Conservation (phyloP, 2,797 vertebrate species). For the Lacerta agilis region DNA sequence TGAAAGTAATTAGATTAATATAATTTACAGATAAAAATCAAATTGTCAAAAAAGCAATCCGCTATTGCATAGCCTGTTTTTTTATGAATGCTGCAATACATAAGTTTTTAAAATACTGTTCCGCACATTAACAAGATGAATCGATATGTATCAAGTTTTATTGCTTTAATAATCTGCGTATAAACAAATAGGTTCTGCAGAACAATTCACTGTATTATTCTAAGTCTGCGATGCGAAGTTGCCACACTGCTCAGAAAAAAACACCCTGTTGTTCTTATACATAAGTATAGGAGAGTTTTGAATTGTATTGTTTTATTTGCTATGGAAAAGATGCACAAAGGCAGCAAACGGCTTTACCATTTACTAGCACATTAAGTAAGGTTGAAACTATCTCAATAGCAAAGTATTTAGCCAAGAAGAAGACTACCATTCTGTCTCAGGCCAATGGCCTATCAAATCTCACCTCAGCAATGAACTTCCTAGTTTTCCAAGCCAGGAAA, state of each 20-base stretch:
- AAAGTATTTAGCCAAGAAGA: not conserved
- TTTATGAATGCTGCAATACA: conserved; percentile 7
- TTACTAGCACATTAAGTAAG: not conserved
- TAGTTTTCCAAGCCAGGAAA: not conserved
- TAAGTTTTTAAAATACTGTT: not conserved
- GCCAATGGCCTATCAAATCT: not conserved
- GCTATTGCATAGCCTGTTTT: not conserved
- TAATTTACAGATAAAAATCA: not conserved
- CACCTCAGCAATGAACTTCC: not conserved
- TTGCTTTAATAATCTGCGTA: not conserved
- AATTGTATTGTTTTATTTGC: not conserved
- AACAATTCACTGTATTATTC: conserved; percentile 7
- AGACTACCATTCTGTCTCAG: not conserved
- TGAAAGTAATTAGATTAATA: not conserved
- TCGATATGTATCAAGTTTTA: not conserved
- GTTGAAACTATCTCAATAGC: not conserved
- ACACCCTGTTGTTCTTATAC: not conserved
- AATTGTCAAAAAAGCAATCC: not conserved
- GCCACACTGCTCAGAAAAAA: not conserved
- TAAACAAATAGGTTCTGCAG: not conserved
- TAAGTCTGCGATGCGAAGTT: not conserved
- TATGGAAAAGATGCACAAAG: not conserved
- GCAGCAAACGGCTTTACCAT: not conserved
- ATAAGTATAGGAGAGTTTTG: not conserved
- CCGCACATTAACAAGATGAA: not conserved